A percentile compares a stretch with the other conserved stretches of the same genome.
Evolutionary conservation across 2,797 vertebrate genomes (phyloP).

Genomic region (Pseudotriccus pelzelni): DNA sequence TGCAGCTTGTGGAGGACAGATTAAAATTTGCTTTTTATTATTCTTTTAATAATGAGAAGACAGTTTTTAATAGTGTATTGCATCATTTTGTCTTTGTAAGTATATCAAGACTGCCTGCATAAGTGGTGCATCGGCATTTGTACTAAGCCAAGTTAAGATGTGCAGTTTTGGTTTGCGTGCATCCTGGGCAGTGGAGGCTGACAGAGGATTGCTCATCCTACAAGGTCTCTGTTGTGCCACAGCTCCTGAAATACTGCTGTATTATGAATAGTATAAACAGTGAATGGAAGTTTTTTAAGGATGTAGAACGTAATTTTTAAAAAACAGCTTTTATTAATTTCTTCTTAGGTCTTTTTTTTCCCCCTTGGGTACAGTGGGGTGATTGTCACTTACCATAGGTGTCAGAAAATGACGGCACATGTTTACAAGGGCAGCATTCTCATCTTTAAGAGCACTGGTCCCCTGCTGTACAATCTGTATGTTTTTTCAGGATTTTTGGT

Average conservation of each 20-base stretch:
- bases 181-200: background rate
- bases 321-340: background rate
- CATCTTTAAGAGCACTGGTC: background rate
- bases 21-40: background rate
- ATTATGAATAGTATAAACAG: background rate
- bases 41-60: background rate
- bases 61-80: background rate
- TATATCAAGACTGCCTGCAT: fast-evolving
- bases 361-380: fast-evolving
- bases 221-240: background rate
- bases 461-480: background rate
- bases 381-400: background rate
- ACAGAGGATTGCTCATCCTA: background rate
- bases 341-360: no score
- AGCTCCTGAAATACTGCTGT: background rate
- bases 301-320: background rate
- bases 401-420: background rate
- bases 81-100: background rate
- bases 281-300: background rate
- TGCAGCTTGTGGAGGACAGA: background rate
- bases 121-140: background rate
- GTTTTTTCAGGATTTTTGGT: background rate
- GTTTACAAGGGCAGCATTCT: background rate
- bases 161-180: background rate
- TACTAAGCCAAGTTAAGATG: background rate